These are phyloP conservation scores for Drosophila prosaltans DNA, from an alignment of 1,140 invertebrate genomes.

Conservation along the genomic window DNA sequence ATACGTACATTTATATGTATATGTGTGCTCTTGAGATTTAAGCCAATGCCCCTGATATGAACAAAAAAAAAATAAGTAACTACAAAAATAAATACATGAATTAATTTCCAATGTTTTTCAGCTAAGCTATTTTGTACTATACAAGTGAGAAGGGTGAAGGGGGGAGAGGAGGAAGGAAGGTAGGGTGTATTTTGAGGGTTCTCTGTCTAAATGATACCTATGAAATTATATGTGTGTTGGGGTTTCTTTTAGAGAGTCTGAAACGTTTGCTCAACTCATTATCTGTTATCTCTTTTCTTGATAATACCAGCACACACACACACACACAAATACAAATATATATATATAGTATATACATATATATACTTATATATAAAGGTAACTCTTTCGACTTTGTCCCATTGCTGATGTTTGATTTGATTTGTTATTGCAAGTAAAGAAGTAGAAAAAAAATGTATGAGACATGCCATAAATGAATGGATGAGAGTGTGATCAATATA, in stretches of 20 bases:
- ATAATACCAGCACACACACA: constrained; percentile 51
- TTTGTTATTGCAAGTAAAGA: constrained; percentile 37
- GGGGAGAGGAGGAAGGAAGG: no score
- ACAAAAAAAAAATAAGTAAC: not conserved
- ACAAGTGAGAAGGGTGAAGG: no score
- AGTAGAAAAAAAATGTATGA: constrained; percentile 14
- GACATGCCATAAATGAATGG: constrained; percentile 22
- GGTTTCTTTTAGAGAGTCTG: constrained; percentile 58
- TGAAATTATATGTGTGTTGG: constrained; percentile 42
- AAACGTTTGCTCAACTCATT: constrained; percentile 62
- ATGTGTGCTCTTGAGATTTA: constrained; percentile 62
- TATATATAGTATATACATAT: constrained; percentile 13
- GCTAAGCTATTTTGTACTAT: not conserved
- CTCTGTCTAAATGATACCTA: not conserved
- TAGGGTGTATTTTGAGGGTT: constrained; percentile 8
- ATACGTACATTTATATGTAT: not conserved
- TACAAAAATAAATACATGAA: constrained; percentile 13
- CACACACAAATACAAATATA: constrained; percentile 1
- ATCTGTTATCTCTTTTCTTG: constrained; percentile 65
- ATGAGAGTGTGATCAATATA: constrained; percentile 17
- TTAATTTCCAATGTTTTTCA: constrained; percentile 24
- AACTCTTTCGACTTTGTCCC: constrained; percentile 60
- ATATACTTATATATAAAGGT: constrained; percentile 6
- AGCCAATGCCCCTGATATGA: constrained; percentile 43
- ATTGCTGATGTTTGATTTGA: constrained; percentile 60